Evolutionary conservation across 2,113 vertebrate genomes (phyloP).

Genomic region (Mirounga angustirostris): DNA sequence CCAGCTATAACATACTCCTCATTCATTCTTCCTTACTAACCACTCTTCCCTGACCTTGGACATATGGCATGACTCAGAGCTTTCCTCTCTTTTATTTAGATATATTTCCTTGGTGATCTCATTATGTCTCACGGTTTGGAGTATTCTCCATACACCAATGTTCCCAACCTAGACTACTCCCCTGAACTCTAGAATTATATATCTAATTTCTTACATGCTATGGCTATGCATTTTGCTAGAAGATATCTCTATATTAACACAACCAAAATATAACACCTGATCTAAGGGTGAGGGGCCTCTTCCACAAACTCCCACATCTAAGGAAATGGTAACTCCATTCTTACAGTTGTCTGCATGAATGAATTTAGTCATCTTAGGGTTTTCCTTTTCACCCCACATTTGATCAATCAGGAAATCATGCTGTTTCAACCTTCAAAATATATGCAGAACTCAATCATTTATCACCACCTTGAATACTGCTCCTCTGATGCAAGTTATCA

Average conservation of each 20-base stretch:
- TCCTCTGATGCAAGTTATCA: neutral
- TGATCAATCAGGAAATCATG: neutral
- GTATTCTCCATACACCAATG: neutral
- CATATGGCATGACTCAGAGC: neutral
- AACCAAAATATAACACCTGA: neutral
- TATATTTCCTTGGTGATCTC: neutral
- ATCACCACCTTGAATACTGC: neutral
- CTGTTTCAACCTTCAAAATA: neutral
- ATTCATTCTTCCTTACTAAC: neutral
- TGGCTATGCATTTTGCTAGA: neutral
- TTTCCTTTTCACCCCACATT: neutral
- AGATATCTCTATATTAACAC: neutral
- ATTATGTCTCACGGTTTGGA: neutral
- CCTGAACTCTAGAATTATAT: neutral
- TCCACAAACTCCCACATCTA: neutral
- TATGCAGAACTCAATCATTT: neutral
- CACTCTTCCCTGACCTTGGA: neutral
- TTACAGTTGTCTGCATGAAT: neutral
- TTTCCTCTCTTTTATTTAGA: neutral
- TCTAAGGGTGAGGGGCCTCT: neutral
- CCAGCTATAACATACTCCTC: neutral
- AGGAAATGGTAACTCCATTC: neutral
- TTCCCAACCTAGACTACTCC: neutral
- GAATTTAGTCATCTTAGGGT: neutral
- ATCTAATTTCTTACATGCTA: neutral